Evolutionary conservation across 2,113 vertebrate genomes (phyloP).

Genomic region (Colius striatus): DNA sequence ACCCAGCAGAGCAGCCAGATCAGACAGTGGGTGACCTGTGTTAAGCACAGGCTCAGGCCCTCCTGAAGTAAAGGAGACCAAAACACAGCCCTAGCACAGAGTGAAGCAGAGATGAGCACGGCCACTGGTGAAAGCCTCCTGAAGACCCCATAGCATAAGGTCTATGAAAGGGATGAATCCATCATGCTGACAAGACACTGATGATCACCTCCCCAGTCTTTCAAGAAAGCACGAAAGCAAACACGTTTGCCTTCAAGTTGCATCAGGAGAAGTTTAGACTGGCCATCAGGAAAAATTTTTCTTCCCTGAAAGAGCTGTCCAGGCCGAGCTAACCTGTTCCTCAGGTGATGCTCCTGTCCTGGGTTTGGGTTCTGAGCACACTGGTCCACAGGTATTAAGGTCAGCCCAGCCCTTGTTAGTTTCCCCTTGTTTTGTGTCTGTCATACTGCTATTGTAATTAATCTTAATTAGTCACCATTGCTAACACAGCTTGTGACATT

Average conservation of each 20-base stretch:
- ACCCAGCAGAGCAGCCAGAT: neutral
- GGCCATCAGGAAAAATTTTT: too few species aligned
- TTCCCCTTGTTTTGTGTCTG: neutral
- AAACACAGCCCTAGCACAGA: neutral
- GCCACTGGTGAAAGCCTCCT: neutral
- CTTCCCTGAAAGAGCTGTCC: too few species aligned
- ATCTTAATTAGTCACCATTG: neutral
- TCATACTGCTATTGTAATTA: neutral
- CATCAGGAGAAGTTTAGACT: too few species aligned
- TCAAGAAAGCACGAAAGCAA: neutral
- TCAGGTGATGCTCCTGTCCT: neutral
- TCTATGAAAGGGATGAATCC: neutral
- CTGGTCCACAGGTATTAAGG: neutral
- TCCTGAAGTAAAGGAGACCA: neutral
- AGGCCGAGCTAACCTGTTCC: neutral
- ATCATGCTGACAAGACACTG: accelerated
- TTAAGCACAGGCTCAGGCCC: neutral
- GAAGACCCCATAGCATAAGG: accelerated
- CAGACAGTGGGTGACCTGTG: accelerated
- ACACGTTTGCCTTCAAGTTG: too few species aligned
- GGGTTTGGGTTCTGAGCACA: accelerated
- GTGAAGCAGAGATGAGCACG: accelerated
- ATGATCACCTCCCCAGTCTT: neutral
- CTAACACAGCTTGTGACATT: neutral
- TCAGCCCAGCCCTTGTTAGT: neutral